Conservation (phyloP, 2,888 invertebrate genomes). For the Phorcus lineatus region DNA sequence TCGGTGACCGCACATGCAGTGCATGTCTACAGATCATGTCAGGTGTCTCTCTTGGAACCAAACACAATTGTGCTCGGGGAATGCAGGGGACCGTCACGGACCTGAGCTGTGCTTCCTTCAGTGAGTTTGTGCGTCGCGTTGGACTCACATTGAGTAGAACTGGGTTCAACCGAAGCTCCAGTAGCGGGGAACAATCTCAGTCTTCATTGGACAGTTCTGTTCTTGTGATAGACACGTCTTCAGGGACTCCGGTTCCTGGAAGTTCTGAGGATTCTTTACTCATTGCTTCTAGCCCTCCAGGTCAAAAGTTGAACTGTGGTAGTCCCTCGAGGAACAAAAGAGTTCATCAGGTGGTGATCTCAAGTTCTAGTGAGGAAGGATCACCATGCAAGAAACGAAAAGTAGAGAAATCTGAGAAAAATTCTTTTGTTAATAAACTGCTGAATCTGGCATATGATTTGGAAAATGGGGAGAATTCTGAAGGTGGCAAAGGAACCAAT, state of each 20-base stretch:
- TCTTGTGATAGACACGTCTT: not conserved
- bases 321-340: not conserved
- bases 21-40: conserved; percentile 46
- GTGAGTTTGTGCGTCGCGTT: conserved; percentile 50
- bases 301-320: not conserved
- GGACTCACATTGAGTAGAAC: conserved; percentile 33
- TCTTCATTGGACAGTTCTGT: not conserved
- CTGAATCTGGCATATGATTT: too few relatives aligned
- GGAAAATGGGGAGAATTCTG: too few relatives aligned
- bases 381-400: not conserved
- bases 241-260: not conserved
- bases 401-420: not conserved
- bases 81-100: conserved; percentile 44
- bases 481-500: too few relatives aligned
- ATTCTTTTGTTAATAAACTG: too few relatives aligned
- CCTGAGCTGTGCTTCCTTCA: conserved; percentile 42
- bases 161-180: not conserved
- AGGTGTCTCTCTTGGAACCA: conserved; percentile 29
- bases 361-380: not conserved
- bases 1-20: conserved; percentile 45
- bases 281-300: not conserved
- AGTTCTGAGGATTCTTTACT: not conserved
- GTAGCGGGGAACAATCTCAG: not conserved
- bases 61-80: conserved; percentile 43
- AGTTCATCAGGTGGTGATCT: not conserved